These are phyloP conservation scores for Ia io DNA, from an alignment of 2,113 vertebrate genomes.

Conservation along the genomic window DNA sequence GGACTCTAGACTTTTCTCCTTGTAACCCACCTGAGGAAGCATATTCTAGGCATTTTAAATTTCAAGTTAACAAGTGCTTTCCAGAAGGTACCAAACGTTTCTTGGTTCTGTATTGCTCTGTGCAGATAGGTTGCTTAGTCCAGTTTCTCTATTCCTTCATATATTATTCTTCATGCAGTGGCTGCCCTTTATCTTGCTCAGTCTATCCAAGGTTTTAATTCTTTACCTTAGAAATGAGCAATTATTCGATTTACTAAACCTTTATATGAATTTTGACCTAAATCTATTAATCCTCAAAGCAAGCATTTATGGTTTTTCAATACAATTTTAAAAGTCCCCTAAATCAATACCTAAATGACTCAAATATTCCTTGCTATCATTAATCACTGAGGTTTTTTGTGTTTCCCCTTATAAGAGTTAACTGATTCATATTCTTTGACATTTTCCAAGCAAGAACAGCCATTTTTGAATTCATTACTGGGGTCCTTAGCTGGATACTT, in stretches of 20 bases:
- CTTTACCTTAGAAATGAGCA: conserved; percentile 3
- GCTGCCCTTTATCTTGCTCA: conserved; percentile 52
- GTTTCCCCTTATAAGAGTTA: conserved; percentile 60
- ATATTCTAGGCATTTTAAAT: background rate
- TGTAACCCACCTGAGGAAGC: background rate
- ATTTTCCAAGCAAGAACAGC: conserved; percentile 70
- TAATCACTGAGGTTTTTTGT: conserved; percentile 60
- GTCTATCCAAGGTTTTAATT: conserved; percentile 54
- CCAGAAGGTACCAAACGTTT: background rate
- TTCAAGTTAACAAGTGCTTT: background rate
- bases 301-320: conserved; percentile 38
- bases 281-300: conserved; percentile 55
- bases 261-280: conserved; percentile 29
- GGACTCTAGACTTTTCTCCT: background rate
- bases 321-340: conserved; percentile 34
- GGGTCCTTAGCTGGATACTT: conserved; percentile 57
- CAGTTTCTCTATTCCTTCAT: conserved; percentile 26
- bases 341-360: conserved; percentile 70
- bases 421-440: conserved; percentile 78
- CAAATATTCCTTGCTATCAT: conserved; percentile 63
- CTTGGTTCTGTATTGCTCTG: conserved; percentile 23
- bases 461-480: conserved; percentile 74
- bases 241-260: conserved; percentile 57
- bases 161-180: conserved; percentile 29
- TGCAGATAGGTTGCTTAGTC: conserved; percentile 29